Conservation (phyloP, 2,113 vertebrate genomes). For the Corythaeola cristata region DNA sequence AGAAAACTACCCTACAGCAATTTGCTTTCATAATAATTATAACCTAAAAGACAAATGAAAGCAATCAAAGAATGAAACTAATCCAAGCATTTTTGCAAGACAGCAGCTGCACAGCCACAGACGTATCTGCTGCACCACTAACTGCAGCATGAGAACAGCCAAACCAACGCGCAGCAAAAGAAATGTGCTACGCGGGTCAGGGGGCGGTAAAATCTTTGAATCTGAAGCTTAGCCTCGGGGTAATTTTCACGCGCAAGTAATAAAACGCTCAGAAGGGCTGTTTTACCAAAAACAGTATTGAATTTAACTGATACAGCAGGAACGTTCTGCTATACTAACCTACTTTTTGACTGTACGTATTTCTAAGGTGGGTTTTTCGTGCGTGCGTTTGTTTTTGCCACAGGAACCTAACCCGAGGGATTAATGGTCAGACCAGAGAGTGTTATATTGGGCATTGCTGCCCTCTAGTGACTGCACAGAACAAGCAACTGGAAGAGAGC, state of each 20-base stretch:
- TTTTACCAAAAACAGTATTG: slow-evolving; percentile 15
- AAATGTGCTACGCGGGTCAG: neutral
- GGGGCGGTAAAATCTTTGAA: neutral
- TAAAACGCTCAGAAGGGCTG: neutral
- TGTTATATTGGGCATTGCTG: slow-evolving; percentile 59
- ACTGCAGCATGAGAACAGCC: neutral
- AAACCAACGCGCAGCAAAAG: neutral
- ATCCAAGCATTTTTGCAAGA: neutral
- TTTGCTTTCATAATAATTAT: neutral
- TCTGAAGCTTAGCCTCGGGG: neutral
- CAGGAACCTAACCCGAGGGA: neutral
- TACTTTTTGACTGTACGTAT: slow-evolving; percentile 9
- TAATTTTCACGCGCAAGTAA: neutral
- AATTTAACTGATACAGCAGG: slow-evolving; percentile 2
- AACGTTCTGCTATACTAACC: slow-evolving; percentile 34
- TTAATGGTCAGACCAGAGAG: neutral
- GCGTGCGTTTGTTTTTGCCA: neutral
- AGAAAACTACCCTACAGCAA: neutral
- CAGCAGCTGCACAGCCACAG: neutral
- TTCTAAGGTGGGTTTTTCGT: neutral
- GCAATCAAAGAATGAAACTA: neutral
- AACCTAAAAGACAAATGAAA: neutral
- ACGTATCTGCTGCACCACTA: neutral
- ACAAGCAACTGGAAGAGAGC: neutral
- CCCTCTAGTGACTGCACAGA: slow-evolving; percentile 56